Evolutionary conservation across 1,140 invertebrate genomes (phyloP).

Genomic region (Bicyclus anynana): DNA sequence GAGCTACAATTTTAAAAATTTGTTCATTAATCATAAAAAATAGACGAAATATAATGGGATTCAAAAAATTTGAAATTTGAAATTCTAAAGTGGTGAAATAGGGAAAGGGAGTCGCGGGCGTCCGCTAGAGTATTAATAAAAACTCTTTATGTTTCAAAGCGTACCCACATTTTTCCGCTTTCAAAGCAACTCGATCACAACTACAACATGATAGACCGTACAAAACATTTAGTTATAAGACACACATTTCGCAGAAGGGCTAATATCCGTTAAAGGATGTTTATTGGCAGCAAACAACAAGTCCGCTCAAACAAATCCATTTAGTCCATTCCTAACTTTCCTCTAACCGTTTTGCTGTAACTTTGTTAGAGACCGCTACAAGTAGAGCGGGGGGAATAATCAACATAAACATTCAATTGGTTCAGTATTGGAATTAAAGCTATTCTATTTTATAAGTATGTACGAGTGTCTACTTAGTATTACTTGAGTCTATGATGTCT

Average conservation of each 20-base stretch:
- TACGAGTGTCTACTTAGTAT: too few relatives aligned
- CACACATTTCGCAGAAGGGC: conserved; percentile 36
- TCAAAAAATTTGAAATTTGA: too few relatives aligned
- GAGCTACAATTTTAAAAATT: too few relatives aligned
- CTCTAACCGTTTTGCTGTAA: conserved; percentile 40
- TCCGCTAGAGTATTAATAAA: too few relatives aligned
- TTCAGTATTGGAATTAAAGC: neutral
- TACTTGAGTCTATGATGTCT: too few relatives aligned
- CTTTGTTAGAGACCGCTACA: conserved; percentile 31
- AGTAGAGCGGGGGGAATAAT: conserved; percentile 19
- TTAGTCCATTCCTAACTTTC: conserved; percentile 40
- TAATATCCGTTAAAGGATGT: conserved; percentile 62
- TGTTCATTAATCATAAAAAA: too few relatives aligned
- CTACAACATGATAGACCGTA: conserved; percentile 23
- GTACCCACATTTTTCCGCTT: too few relatives aligned
- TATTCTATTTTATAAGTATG: neutral
- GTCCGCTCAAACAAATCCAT: conserved; percentile 49
- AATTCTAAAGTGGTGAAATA: too few relatives aligned
- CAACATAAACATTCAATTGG: neutral
- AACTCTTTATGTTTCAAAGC: too few relatives aligned
- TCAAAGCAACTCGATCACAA: too few relatives aligned
- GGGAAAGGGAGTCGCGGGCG: too few relatives aligned
- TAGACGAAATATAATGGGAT: too few relatives aligned
- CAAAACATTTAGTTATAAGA: conserved; percentile 11
- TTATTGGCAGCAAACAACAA: conserved; percentile 55